Percentiles rank a stretch among this genome's conserved stretches.
Evolutionary conservation across 2,797 vertebrate species (phyloP).

Genomic region (Cephalopachus bancanus): DNA sequence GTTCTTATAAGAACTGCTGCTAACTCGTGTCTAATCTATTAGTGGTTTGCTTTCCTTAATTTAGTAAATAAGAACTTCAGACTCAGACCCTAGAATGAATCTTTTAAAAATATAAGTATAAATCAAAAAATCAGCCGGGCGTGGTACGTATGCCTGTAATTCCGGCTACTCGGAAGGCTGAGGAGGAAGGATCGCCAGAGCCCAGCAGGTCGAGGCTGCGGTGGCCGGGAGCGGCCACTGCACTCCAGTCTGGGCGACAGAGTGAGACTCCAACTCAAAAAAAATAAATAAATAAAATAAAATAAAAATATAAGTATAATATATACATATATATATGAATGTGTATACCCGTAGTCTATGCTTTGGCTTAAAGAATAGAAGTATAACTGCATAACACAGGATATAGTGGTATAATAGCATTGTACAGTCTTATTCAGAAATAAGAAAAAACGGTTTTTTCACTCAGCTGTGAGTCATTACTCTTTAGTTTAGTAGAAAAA

Average conservation of each 20-base stretch:
- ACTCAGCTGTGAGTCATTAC: not conserved
- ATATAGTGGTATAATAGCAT: not conserved
- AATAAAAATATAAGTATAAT: not conserved
- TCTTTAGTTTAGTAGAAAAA: conserved; percentile 41
- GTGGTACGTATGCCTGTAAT: no score
- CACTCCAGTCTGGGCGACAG: no score
- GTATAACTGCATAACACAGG: not conserved
- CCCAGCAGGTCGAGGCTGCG: no score
- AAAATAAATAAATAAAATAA: no score
- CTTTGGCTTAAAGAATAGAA: conserved; percentile 11
- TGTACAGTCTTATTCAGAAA: conserved; percentile 16
- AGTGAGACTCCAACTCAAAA: no score
- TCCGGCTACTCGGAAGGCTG: no score
- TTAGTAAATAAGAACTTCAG: conserved; percentile 21
- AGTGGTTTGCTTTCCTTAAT: not conserved
- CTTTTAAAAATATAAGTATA: not conserved
- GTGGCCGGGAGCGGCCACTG: no score
- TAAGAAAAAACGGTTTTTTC: not conserved
- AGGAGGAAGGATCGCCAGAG: no score
- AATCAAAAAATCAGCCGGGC: no score
- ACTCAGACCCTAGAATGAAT: conserved; percentile 10
- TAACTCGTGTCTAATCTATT: not conserved
- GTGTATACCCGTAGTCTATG: not conserved
- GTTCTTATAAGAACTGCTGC: not conserved
- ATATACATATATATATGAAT: no score